These are phyloP conservation scores for Ariolimax columbianus DNA, from an alignment of 2,888 invertebrate species.

Conservation along the genomic window DNA sequence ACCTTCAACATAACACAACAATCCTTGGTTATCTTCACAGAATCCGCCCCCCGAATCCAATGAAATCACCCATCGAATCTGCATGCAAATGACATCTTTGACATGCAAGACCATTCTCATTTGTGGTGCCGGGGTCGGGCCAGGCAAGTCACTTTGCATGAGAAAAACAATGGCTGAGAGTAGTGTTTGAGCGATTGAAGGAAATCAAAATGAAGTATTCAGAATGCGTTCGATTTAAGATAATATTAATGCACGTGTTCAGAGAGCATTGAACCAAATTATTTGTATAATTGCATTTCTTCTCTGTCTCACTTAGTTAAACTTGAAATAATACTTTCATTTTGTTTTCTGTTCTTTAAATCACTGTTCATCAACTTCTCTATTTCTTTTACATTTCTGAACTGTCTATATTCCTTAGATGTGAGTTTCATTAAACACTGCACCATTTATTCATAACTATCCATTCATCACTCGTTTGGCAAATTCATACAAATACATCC, in stretches of 20 bases:
- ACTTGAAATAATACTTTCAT: not conserved
- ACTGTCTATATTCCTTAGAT: not conserved
- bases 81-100: constrained; percentile 21
- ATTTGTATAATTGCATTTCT: not conserved
- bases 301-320: not conserved
- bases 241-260: constrained; percentile 10
- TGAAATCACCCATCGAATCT: constrained; percentile 10
- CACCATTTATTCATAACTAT: no score
- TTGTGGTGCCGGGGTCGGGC: not conserved
- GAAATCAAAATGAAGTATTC: not conserved
- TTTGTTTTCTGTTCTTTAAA: not conserved
- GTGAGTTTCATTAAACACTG: no score
- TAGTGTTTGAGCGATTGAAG: not conserved
- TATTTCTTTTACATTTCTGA: not conserved
- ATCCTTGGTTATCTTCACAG: not conserved
- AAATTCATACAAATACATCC: no score
- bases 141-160: not conserved
- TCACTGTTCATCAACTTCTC: not conserved
- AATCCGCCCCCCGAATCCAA: not conserved
- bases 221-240: not conserved
- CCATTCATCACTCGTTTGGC: no score
- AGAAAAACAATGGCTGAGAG: not conserved
- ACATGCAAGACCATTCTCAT: constrained; percentile 21
- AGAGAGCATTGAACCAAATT: not conserved
- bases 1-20: constrained; percentile 2